A percentile compares a stretch with the other conserved stretches of the same genome.
phyloP scores from a whole-genome alignment of 2,113 vertebrate species.

The Gavialis gangeticus region DNA sequence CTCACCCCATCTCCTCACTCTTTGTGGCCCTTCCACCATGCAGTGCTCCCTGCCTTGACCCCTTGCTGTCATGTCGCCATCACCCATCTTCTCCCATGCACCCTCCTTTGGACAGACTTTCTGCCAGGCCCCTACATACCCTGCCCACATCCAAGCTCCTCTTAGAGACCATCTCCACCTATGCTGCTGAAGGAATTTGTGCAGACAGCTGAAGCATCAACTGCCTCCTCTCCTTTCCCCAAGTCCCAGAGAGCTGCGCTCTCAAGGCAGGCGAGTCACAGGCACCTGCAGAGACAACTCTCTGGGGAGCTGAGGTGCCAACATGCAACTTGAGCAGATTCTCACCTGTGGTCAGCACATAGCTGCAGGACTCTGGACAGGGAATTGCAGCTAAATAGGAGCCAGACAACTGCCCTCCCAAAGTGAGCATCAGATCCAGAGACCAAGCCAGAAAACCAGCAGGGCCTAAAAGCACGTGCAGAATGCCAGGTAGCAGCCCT shows the following conservation, averaged over 20 bases:
- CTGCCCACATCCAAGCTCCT: background rate
- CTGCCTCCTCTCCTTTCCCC: background rate
- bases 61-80: background rate
- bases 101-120: background rate
- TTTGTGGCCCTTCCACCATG: background rate
- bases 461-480: background rate
- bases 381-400: background rate
- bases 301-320: background rate
- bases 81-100: background rate
- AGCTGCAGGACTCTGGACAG: background rate
- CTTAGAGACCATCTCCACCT: background rate
- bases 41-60: no score
- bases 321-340: background rate
- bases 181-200: background rate
- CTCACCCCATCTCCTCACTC: background rate
- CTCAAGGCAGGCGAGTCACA: background rate
- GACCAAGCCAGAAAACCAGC: background rate
- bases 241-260: background rate
- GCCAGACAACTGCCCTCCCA: background rate
- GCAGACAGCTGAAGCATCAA: no score
- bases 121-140: background rate
- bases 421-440: background rate
- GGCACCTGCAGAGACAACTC: fast-evolving
- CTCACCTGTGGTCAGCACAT: background rate
- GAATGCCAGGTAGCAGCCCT: background rate